Evolutionary conservation across 2,113 vertebrate genomes (phyloP).

Genomic region (Barnardius zonarius): DNA sequence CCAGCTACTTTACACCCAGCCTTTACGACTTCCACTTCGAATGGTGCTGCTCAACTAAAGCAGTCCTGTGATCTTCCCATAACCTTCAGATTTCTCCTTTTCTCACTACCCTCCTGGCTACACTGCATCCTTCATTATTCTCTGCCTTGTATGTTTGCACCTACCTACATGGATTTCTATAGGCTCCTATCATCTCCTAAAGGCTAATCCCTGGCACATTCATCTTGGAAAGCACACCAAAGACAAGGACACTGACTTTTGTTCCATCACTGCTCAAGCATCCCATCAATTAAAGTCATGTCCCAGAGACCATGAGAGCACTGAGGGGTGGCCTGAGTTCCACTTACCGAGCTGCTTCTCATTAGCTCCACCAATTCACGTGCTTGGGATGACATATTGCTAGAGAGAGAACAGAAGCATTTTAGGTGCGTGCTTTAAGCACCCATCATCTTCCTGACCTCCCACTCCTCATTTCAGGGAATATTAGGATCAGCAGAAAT

Average conservation of each 20-base stretch:
- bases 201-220: not conserved
- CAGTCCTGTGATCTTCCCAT: not conserved
- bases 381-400: conserved; percentile 83
- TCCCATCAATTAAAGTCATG: not conserved
- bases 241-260: not conserved
- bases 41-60: not conserved
- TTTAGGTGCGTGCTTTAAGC: not conserved
- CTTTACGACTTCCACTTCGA: not conserved
- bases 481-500: not conserved
- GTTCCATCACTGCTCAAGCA: not conserved
- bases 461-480: not conserved
- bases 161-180: not conserved
- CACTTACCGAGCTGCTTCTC: conserved; percentile 80
- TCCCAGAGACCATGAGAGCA: not conserved
- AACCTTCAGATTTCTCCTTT: not conserved
- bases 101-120: not conserved
- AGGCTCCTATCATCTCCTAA: not conserved
- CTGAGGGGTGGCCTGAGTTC: not conserved
- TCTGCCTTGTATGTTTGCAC: not conserved
- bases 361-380: conserved; percentile 75
- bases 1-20: not conserved
- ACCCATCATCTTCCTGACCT: not conserved
- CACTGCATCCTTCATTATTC: not conserved
- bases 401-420: conserved; percentile 33
- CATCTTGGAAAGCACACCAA: not conserved